Conservation (phyloP, 2,797 vertebrate species). For the Erethizon dorsatum region DNA sequence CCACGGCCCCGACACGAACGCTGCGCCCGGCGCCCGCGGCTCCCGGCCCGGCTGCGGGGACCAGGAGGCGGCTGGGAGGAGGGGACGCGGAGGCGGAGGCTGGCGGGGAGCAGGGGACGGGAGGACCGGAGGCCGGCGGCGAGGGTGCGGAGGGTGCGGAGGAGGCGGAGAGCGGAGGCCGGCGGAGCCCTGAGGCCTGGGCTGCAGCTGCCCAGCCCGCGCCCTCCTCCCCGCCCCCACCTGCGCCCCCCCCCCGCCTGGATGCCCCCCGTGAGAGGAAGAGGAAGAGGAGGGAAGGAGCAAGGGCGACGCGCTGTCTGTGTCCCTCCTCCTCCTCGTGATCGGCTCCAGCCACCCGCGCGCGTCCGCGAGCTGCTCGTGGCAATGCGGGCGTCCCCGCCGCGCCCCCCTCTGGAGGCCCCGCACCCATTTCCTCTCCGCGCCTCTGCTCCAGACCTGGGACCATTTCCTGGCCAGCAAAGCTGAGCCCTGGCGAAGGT, state of each 20-base stretch:
- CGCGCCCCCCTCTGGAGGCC: no score
- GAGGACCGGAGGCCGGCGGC: background rate
- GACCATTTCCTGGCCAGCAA: no score
- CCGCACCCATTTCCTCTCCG: no score
- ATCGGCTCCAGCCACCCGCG: constrained; percentile 36
- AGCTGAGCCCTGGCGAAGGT: background rate
- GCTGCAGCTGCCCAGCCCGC: background rate
- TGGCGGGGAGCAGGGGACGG: constrained; percentile 7
- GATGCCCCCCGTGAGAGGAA: constrained; percentile 59
- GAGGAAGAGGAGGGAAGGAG: background rate
- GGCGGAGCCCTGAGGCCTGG: background rate
- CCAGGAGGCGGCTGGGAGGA: background rate
- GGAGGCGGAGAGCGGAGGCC: background rate
- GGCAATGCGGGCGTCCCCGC: background rate
- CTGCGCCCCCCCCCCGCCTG: background rate
- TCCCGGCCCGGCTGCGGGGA: constrained; percentile 64
- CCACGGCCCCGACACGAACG: constrained; percentile 72
- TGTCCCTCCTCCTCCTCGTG: background rate
- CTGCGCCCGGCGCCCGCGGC: constrained; percentile 70
- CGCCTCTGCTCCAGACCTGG: background rate
- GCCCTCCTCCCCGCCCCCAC: background rate
- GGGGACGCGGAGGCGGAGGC: background rate
- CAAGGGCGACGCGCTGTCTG: background rate
- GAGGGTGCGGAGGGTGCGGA: background rate
- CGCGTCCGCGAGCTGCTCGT: background rate